Base-by-base conservation (phyloP, 2,113 vertebrate species). In the Oreotrochilus melanogaster region DNA sequence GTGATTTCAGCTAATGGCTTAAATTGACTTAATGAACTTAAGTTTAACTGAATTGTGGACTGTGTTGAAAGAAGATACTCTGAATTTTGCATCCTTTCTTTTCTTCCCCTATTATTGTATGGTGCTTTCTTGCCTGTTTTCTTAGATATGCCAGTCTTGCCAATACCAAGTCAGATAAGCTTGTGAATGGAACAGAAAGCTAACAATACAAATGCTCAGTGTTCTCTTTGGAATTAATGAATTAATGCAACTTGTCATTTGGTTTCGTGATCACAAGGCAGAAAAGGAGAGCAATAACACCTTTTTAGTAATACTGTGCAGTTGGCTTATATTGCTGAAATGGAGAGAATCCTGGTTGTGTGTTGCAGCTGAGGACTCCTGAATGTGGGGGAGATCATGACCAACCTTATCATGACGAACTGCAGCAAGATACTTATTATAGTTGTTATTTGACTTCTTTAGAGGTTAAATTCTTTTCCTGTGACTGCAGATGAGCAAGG, bases 91-190 rank as follows among this genome's bases (percentile, higher is more conserved):
- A 11, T 31, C 5, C 24, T 58, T 70, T 62, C 12, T 5, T 70
- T 19, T 31, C 11, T 80, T 84, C 19, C 6, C 6, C 7, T 31
- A 1, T 60, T 31, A 1, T 60, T 3, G 3, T 50, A 3, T 21
- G 33, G 47, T 74, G 60, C 47, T 80, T 78, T 91, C 24, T 64
- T 66, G 42, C 4, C 42, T 2, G 0, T 35, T 54, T 70, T 50
- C 42, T 79, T 37, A 2, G 5, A 31, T 48, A 35, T 0, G 3
- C 4, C 8, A 45, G 42, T 62, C 22, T 62, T 67, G 56, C 43
- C 43, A 42, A 0, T 43, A 19, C 19, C 42, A 53, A 33, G 30
- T 89, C 58, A 61, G n/a, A 47, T 47, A 28, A 81, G 43, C 47
- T 91, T 28, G 14, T 30, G 64, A 39, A 6, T 51, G 33, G 51